Base-by-base conservation (phyloP, 2,113 vertebrate species). In the Rostratula benghalensis region DNA sequence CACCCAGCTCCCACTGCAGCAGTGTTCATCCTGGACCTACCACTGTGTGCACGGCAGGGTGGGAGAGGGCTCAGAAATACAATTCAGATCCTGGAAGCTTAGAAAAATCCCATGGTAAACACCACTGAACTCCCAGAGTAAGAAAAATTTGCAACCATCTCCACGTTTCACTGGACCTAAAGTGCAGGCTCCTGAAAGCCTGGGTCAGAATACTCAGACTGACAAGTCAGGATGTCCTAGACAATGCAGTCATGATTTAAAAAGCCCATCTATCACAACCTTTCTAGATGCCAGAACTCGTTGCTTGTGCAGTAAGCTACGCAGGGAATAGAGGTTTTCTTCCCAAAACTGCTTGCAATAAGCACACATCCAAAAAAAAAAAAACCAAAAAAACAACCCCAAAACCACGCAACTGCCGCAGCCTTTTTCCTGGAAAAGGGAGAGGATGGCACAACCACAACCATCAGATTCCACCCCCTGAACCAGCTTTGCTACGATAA, bases 351-450 rank as follows among this genome's bases (percentile, higher is more conserved):
- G 13, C 17, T 46, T 43, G 23, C 39, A 54, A 11, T 14, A 37
- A 48, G 21, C 37, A 30, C 0, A 0, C 6, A 6, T 6, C 7
- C 10, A 30, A 56, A 33, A 45, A 16, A 16, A 31, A 14, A 45
- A n/a, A n/a, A n/a, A n/a, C n/a, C n/a, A n/a, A n/a, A n/a, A n/a
- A n/a, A n/a, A n/a, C n/a, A n/a, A n/a, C n/a, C 21, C 2, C 43
- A 43, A 43, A 43, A 16, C 43, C 43, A 43, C 35, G 75, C 48
- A 70, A 15, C 41, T 30, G 31, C 30, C 57, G 30, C 43, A 78
- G 43, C 20, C 20, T 13, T 76, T 76, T 43, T 82, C 23, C 70
- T 59, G 54, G 51, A 10, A 51, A 67, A 84, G 16, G 4, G 20
- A 33, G 9, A 76, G 19, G 17, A 76, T 56, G 15, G 21, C 51